phyloP scores from a whole-genome alignment of 2,113 vertebrate genomes.

The Tichodroma muraria region DNA sequence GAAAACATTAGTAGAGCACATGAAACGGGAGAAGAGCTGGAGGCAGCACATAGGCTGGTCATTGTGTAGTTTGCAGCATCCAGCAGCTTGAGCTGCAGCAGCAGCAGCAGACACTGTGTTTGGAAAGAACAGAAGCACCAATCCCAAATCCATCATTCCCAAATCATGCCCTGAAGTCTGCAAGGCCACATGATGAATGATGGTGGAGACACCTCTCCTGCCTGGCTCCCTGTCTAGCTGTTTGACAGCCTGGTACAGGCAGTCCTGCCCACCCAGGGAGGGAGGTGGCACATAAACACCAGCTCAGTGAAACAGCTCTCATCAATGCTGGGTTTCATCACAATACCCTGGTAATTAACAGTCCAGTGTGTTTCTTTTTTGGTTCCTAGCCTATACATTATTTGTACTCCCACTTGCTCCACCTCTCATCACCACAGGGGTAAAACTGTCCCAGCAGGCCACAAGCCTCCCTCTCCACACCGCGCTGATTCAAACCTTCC shows the following conservation, averaged over 20 bases:
- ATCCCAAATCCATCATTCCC: not conserved
- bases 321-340: not conserved
- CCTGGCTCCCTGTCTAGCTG: not conserved
- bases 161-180: not conserved
- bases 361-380: too few relatives aligned
- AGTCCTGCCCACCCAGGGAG: not conserved
- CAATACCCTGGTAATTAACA: not conserved
- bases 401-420: not conserved
- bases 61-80: accelerated
- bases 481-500: not conserved
- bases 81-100: not conserved
- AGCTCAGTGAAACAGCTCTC: not conserved
- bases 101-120: not conserved
- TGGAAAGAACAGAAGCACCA: not conserved
- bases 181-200: accelerated
- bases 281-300: not conserved
- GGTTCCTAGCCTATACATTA: not conserved
- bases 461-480: not conserved
- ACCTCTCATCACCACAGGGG: not conserved
- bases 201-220: not conserved
- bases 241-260: not conserved
- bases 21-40: not conserved
- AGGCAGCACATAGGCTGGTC: not conserved
- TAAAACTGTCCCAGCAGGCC: not conserved
- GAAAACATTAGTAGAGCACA: not conserved